Conservation (phyloP, 2,888 invertebrate genomes). For the Hoplodrina ambigua region DNA sequence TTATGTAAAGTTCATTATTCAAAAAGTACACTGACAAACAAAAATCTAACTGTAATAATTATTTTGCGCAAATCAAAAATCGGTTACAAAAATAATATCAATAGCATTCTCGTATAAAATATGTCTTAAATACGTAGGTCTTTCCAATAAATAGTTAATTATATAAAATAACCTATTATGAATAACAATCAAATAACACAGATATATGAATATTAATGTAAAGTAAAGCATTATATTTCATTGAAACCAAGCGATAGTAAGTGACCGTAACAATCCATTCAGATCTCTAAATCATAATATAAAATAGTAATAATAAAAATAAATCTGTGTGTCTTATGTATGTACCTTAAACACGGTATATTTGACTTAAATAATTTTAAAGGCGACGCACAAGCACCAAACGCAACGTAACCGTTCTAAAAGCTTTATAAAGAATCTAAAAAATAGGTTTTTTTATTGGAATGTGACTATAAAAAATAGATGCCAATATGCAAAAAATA, state of each 20-base stretch:
- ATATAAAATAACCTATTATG: constrained; percentile 66
- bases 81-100: constrained; percentile 56
- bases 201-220: constrained; percentile 54
- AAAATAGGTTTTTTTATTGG: constrained; percentile 71
- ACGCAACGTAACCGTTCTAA: constrained; percentile 51
- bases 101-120: constrained; percentile 52
- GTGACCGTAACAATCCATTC: constrained; percentile 66
- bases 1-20: constrained; percentile 34
- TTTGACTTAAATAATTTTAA: constrained; percentile 28
- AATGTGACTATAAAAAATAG: constrained; percentile 70
- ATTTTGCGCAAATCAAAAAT: constrained; percentile 49
- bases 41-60: constrained; percentile 23
- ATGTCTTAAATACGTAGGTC: constrained; percentile 58
- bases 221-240: constrained; percentile 58
- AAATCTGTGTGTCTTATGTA: constrained; percentile 29
- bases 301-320: constrained; percentile 50
- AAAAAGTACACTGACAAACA: constrained; percentile 43
- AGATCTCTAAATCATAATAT: constrained; percentile 73
- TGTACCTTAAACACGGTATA: constrained; percentile 14
- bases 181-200: constrained; percentile 66
- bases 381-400: constrained; percentile 65
- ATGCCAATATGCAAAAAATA: constrained; percentile 57
- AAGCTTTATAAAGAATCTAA: constrained; percentile 66
- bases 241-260: constrained; percentile 55
- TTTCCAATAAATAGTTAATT: constrained; percentile 75